Evolutionary conservation across 1,140 invertebrate genomes (phyloP).

Genomic region (Caerostris extrusa): DNA sequence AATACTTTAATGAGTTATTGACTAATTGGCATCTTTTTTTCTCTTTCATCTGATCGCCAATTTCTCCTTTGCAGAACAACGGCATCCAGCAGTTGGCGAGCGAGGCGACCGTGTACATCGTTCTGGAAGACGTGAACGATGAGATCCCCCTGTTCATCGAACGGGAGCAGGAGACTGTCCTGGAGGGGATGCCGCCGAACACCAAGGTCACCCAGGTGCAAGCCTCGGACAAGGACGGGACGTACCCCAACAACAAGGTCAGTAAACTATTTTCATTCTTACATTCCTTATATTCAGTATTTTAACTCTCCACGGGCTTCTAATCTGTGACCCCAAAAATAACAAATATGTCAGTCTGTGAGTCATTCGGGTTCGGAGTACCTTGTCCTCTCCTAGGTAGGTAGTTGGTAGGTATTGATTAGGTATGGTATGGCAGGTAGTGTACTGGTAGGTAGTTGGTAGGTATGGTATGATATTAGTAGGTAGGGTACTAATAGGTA

Average conservation of each 20-base stretch:
- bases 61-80: conserved; percentile 85
- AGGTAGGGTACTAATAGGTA: no score
- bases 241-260: conserved; percentile 93
- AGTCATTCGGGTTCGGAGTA: no score
- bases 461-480: no score
- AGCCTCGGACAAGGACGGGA: conserved; percentile 97
- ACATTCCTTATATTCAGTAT: not conserved
- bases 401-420: no score
- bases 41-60: not conserved
- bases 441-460: no score
- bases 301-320: not conserved
- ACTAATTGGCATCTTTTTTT: no score
- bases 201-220: conserved; percentile 97
- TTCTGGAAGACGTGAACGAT: conserved; percentile 97
- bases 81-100: conserved; percentile 96
- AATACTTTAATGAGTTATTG: no score
- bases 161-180: conserved; percentile 94
- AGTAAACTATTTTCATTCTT: not conserved
- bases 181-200: conserved; percentile 95
- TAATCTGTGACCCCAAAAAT: not conserved
- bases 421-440: no score
- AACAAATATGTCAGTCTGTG: no score
- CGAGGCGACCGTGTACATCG: conserved; percentile 95
- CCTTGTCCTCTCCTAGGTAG: no score
- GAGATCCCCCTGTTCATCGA: conserved; percentile 97